Evolutionary conservation across 2,113 vertebrate genomes (phyloP).

Genomic region (Probosciger aterrimus): DNA sequence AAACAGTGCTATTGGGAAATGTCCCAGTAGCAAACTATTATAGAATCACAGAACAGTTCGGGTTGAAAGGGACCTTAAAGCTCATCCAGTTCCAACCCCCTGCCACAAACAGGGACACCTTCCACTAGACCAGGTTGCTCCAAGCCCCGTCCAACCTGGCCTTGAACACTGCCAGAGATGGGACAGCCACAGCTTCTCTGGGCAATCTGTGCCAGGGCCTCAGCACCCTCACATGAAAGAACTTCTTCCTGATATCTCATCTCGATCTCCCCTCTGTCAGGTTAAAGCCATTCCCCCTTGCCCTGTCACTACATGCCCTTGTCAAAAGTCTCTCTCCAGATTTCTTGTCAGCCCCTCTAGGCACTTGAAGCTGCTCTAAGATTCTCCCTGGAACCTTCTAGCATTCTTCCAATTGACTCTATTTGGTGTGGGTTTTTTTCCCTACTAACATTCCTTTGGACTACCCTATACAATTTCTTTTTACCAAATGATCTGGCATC

Average conservation of each 20-base stretch:
- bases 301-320: background rate
- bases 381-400: background rate
- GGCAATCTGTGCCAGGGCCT: background rate
- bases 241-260: background rate
- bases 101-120: background rate
- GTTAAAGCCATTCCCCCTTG: background rate
- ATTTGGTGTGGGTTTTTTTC: accelerated
- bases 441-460: background rate
- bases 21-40: background rate
- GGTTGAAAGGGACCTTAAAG: background rate
- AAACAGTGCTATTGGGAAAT: background rate
- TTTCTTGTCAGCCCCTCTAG: background rate
- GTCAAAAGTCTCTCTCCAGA: background rate
- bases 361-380: background rate
- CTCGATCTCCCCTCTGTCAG: background rate
- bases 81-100: background rate
- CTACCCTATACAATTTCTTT: background rate
- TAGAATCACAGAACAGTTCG: background rate
- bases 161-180: background rate
- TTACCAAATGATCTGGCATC: background rate
- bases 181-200: background rate
- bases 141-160: background rate
- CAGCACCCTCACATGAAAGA: background rate
- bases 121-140: background rate
- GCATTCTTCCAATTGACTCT: background rate